These are phyloP conservation scores for Cecropterus lyciades DNA, from an alignment of 1,140 invertebrate genomes.

Conservation along the genomic window DNA sequence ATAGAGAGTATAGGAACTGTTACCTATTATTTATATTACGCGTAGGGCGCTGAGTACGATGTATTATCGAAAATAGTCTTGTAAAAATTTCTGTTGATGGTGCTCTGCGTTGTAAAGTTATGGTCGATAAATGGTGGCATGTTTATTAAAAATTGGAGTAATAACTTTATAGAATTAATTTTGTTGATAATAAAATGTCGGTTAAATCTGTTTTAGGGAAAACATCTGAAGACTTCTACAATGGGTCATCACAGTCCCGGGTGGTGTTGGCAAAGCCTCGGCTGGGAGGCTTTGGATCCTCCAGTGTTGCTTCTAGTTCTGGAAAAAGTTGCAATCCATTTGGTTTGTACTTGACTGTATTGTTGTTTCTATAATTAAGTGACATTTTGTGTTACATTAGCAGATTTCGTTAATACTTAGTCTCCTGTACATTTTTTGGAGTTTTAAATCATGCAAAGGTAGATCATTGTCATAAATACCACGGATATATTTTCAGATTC, in stretches of 20 bases:
- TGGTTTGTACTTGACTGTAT: slow-evolving; percentile 46
- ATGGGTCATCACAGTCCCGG: slow-evolving; percentile 69
- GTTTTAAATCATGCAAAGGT: too few relatives aligned
- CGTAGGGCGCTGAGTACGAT: slow-evolving; percentile 5
- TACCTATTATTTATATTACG: neutral
- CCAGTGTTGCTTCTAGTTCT: slow-evolving; percentile 66
- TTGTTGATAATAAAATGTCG: slow-evolving; percentile 9
- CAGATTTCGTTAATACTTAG: too few relatives aligned
- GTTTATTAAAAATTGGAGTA: neutral
- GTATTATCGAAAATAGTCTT: slow-evolving; percentile 7
- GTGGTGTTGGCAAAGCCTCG: slow-evolving; percentile 74
- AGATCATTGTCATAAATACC: too few relatives aligned
- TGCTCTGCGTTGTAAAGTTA: too few relatives aligned
- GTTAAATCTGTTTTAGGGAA: slow-evolving; percentile 50
- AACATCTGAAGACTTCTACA: slow-evolving; percentile 68
- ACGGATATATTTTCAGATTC: too few relatives aligned
- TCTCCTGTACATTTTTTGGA: too few relatives aligned
- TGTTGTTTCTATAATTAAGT: too few relatives aligned
- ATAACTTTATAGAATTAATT: too few relatives aligned
- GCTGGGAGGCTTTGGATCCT: slow-evolving; percentile 72
- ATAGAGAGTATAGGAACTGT: too few relatives aligned
- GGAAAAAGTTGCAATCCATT: slow-evolving; percentile 68
- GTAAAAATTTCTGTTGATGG: slow-evolving; percentile 8
- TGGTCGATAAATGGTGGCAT: too few relatives aligned
- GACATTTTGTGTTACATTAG: too few relatives aligned